Evolutionary conservation across 2,888 invertebrate genomes (phyloP).

Genomic region (Linnaemya tessellans): DNA sequence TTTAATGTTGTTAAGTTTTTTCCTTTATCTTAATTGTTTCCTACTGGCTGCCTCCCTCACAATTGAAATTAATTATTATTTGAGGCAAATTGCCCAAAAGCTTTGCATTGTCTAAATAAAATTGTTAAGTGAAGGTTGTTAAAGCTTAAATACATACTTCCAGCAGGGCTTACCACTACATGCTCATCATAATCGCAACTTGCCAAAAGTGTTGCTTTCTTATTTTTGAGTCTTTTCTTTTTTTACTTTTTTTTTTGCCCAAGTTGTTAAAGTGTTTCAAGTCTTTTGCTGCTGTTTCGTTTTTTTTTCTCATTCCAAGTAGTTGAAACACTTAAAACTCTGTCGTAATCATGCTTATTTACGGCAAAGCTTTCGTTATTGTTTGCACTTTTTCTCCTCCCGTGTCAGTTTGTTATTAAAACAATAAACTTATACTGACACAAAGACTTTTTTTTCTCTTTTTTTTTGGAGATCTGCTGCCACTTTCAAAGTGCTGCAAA

Average conservation of each 20-base stretch:
- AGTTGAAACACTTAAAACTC: slow-evolving; percentile 49
- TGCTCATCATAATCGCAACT: slow-evolving; percentile 42
- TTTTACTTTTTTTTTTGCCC: background rate
- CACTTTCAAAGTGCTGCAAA: slow-evolving; percentile 4
- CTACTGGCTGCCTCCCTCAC: slow-evolving; percentile 10
- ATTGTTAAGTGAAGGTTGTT: slow-evolving; percentile 48
- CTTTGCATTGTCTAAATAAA: slow-evolving; percentile 37
- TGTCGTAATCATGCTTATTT: slow-evolving; percentile 34
- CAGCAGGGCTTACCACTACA: slow-evolving; percentile 25
- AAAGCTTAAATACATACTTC: background rate
- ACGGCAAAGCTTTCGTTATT: slow-evolving; percentile 10
- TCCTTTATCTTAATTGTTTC: slow-evolving; percentile 11
- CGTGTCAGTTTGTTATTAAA: slow-evolving; percentile 23
- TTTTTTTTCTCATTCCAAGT: background rate
- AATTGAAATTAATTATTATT: slow-evolving; percentile 62
- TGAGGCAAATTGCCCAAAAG: slow-evolving; percentile 52
- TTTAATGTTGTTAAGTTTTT: slow-evolving; percentile 1
- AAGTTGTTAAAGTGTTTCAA: slow-evolving; percentile 33
- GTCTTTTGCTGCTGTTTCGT: background rate
- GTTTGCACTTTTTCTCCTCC: background rate
- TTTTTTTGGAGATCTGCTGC: background rate
- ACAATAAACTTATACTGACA: slow-evolving; percentile 9
- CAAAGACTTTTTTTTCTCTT: background rate
- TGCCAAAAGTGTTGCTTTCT: slow-evolving; percentile 34
- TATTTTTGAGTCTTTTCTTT: background rate